Conservation (phyloP, 2,888 invertebrate species). For the Chalcis sispes region DNA sequence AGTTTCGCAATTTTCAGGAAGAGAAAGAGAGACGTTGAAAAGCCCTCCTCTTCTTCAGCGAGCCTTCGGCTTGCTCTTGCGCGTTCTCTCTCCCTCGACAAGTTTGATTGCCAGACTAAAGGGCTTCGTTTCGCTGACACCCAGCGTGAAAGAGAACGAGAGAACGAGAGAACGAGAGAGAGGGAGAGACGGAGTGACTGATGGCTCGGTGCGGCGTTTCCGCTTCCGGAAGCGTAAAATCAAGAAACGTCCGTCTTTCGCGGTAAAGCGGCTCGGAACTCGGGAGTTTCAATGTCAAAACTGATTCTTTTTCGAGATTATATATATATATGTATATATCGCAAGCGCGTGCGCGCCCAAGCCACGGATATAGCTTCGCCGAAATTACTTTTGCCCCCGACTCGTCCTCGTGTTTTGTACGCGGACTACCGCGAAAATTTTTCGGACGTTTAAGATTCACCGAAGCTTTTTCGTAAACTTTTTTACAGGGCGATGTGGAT, state of each 20-base stretch:
- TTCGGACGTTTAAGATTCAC: background rate
- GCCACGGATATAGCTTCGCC: background rate
- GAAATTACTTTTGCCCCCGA: slow-evolving; percentile 28
- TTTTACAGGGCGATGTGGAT: background rate
- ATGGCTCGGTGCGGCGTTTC: slow-evolving; percentile 51
- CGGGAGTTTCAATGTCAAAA: slow-evolving; percentile 45
- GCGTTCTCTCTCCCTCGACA: slow-evolving; percentile 3
- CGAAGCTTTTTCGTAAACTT: background rate
- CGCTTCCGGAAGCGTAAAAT: slow-evolving; percentile 57
- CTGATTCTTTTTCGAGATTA: slow-evolving; percentile 27
- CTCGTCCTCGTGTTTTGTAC: background rate
- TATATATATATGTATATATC: too few relatives aligned
- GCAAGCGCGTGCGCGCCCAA: slow-evolving; percentile 1
- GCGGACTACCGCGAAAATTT: background rate
- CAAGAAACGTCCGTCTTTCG: slow-evolving; percentile 38
- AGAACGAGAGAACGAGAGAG: slow-evolving; percentile 16
- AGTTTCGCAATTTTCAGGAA: slow-evolving; percentile 43
- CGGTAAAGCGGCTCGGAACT: slow-evolving; percentile 35
- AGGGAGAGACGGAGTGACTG: slow-evolving; percentile 40
- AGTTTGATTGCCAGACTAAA: slow-evolving; percentile 52
- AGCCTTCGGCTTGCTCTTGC: background rate
- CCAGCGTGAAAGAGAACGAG: background rate
- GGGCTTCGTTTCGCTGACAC: slow-evolving; percentile 41
- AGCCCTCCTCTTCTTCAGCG: background rate
- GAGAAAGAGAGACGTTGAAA: slow-evolving; percentile 40